phyloP scores from a whole-genome alignment of 2,113 vertebrate species.

The Bos taurus region ARS-UCD2.0 NC_037336.1:85759001-85759500 shows the following conservation, averaged over 20 bases:
- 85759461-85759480: not conserved
- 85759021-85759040: fast-evolving
- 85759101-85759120: not conserved
- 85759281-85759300: slow-evolving; percentile 13
- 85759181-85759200: slow-evolving; percentile 26
- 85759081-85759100: not conserved
- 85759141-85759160: not conserved
- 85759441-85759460: not conserved
- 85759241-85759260: slow-evolving; percentile 51
- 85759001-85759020: not conserved
- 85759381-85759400: not conserved
- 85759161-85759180: not conserved
- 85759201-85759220: not conserved
- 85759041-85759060: fast-evolving
- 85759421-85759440: not conserved
- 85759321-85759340: slow-evolving; percentile 13
- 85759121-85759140: not conserved
- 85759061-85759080: not conserved
- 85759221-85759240: not conserved
- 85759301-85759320: slow-evolving; percentile 27
- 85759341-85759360: not conserved
- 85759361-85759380: not conserved
- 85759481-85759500: not conserved
- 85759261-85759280: not conserved
- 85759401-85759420: not conserved